These are phyloP conservation scores for Neostethus bicornis DNA, from an alignment of 2,797 vertebrate species.

Conservation along the genomic window DNA sequence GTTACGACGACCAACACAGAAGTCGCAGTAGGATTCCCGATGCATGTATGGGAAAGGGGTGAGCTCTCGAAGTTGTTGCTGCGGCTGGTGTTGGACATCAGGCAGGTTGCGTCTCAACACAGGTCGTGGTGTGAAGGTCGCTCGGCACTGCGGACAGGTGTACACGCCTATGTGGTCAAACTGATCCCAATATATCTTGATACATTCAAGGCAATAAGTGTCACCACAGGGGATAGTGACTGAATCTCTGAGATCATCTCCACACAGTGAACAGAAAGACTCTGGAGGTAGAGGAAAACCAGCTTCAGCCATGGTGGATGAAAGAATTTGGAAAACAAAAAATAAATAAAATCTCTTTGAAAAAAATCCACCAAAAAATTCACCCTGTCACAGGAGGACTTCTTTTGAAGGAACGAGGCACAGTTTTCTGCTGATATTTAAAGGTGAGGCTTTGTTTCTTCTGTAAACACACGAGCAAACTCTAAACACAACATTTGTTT, in stretches of 20 bases:
- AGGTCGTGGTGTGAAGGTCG: constrained; percentile 82
- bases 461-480: constrained; percentile 53
- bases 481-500: constrained; percentile 35
- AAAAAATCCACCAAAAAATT: neutral
- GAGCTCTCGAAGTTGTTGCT: constrained; percentile 61
- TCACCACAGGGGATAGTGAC: constrained; percentile 87
- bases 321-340: neutral
- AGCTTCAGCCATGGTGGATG: constrained; percentile 67
- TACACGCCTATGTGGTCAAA: constrained; percentile 75
- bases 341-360: neutral
- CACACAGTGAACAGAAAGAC: constrained; percentile 81
- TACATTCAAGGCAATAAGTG: constrained; percentile 85
- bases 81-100: constrained; percentile 67
- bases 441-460: constrained; percentile 54
- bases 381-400: neutral
- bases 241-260: constrained; percentile 72
- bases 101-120: constrained; percentile 77
- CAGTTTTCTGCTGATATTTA: constrained; percentile 50
- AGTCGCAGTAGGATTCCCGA: constrained; percentile 82
- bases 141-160: constrained; percentile 82
- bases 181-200: constrained; percentile 87
- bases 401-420: constrained; percentile 17
- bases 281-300: constrained; percentile 70
- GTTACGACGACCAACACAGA: constrained; percentile 78
- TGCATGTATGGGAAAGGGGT: constrained; percentile 65